phyloP scores from a whole-genome alignment of 1,140 invertebrate genomes.

The Globodera rostochiensis region DNA sequence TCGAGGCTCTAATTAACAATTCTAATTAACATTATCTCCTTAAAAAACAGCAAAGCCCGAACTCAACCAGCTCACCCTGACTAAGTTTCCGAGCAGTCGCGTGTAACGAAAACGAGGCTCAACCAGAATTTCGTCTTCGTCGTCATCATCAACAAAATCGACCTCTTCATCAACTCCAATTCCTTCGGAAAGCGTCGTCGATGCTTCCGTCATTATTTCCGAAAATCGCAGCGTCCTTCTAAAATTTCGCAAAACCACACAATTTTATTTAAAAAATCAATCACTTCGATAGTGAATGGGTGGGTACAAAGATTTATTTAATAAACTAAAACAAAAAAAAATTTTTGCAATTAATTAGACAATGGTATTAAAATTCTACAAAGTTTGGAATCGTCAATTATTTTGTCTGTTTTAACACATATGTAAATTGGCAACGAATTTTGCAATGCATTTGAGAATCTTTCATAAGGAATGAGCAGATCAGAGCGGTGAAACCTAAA shows the following conservation, averaged over 20 bases:
- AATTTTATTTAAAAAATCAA: neutral
- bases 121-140: slow-evolving; percentile 46
- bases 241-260: neutral
- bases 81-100: slow-evolving; percentile 67
- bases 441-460: slow-evolving; percentile 14
- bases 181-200: neutral
- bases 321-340: neutral
- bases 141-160: slow-evolving; percentile 29
- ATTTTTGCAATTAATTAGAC: neutral
- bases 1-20: slow-evolving; percentile 46
- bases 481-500: slow-evolving; percentile 17
- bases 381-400: slow-evolving; percentile 9
- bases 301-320: no score
- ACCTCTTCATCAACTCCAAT: neutral
- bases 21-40: slow-evolving; percentile 28
- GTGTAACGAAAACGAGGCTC: slow-evolving; percentile 69
- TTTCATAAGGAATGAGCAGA: slow-evolving; percentile 12
- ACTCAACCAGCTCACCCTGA: slow-evolving; percentile 22
- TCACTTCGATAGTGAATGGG: no score
- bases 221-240: neutral
- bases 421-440: slow-evolving; percentile 15
- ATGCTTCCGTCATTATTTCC: neutral
- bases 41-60: neutral
- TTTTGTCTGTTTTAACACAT: neutral
- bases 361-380: neutral